Conservation (phyloP, 2,797 vertebrate species). For the Discoglossus pictus region DNA sequence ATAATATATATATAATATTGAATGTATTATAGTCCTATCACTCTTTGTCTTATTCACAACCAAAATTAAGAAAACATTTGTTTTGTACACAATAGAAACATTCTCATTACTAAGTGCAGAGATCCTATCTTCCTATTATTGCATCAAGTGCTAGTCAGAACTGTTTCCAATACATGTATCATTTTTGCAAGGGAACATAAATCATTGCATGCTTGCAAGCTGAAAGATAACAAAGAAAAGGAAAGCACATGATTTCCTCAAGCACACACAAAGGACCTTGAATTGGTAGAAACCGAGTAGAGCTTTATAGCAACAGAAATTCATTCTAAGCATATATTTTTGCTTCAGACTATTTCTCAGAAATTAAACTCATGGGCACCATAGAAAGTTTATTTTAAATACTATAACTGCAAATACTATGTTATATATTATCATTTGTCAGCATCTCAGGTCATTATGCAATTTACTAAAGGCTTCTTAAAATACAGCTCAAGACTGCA, state of each 20-base stretch:
- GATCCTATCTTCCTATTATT: neutral
- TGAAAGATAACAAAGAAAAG: constrained; percentile 18
- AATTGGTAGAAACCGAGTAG: neutral
- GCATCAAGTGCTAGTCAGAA: constrained; percentile 9
- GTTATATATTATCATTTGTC: too few relatives aligned
- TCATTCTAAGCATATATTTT: too few relatives aligned
- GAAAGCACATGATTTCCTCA: neutral
- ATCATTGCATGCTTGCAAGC: neutral
- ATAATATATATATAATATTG: too few relatives aligned
- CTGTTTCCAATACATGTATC: neutral
- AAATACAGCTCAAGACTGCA: too few relatives aligned
- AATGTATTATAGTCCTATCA: too few relatives aligned
- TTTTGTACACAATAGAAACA: neutral
- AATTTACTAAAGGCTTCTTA: too few relatives aligned
- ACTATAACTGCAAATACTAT: too few relatives aligned
- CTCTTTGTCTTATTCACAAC: constrained; percentile 56
- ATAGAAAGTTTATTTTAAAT: too few relatives aligned
- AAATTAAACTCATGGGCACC: too few relatives aligned
- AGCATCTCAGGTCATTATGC: too few relatives aligned
- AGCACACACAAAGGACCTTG: constrained; percentile 1
- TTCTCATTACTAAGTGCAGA: neutral
- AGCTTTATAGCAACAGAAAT: neutral
- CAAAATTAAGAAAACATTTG: neutral
- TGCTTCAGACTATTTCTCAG: too few relatives aligned
- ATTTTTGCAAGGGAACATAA: constrained; percentile 8